Conservation (phyloP, 2,113 vertebrate genomes). For the Hippocampus guttulatus region DNA sequence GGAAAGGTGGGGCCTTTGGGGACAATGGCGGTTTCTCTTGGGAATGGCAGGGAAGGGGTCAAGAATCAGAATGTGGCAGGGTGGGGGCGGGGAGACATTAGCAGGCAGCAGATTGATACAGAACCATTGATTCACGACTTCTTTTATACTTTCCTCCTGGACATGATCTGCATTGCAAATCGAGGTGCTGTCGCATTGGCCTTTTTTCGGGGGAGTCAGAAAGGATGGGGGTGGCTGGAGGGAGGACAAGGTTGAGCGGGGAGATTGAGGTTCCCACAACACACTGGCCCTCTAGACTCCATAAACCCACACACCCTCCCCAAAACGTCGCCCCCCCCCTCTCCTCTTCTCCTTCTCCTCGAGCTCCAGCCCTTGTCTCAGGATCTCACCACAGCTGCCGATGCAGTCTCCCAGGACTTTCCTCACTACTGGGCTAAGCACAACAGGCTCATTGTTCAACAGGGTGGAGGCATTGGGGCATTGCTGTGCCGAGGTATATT, state of each 20-base stretch:
- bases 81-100: slow-evolving; percentile 67
- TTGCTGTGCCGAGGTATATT: slow-evolving; percentile 58
- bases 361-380: slow-evolving; percentile 51
- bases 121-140: slow-evolving; percentile 74
- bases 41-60: slow-evolving; percentile 70
- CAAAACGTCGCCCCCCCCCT: slow-evolving; percentile 11
- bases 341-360: slow-evolving; percentile 42
- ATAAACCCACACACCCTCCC: slow-evolving; percentile 49
- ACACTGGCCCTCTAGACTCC: slow-evolving; percentile 58
- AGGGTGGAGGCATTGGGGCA: slow-evolving; percentile 57
- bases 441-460: slow-evolving; percentile 74
- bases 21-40: slow-evolving; percentile 71
- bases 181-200: slow-evolving; percentile 56
- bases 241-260: slow-evolving; percentile 18
- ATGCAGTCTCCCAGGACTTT: slow-evolving; percentile 67
- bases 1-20: slow-evolving; percentile 52
- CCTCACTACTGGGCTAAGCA: slow-evolving; percentile 61
- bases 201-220: slow-evolving; percentile 66
- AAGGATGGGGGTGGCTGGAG: slow-evolving; percentile 41
- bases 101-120: slow-evolving; percentile 79
- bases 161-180: slow-evolving; percentile 83
- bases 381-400: slow-evolving; percentile 72
- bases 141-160: slow-evolving; percentile 56
- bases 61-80: slow-evolving; percentile 75
- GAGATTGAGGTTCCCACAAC: slow-evolving; percentile 73